Base-by-base conservation (phyloP, 2,113 vertebrate genomes). In the Prolemur simus region DNA sequence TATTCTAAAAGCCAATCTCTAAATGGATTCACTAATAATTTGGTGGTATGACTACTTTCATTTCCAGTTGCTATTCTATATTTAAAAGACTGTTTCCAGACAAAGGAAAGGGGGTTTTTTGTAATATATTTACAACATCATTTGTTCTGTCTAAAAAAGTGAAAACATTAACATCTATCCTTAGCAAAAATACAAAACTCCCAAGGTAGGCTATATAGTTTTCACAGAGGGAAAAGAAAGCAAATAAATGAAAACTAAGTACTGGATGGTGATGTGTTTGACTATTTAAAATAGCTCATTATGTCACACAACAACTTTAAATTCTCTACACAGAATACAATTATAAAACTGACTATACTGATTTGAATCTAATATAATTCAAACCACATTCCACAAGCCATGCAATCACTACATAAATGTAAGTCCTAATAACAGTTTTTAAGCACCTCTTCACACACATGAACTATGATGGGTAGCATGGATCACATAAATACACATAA, bases 301-400 rank as follows among this genome's bases (percentile, higher is more conserved):
- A 54, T 82, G 29, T 54, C 49, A 77, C 27, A 92, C n/a, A 58
- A 68, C 12, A 94, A 93, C 14, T 92, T 91, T 52, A 89, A 89
- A 94, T 42, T 73, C 23, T 87, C 63, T 95, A 87, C 73, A 86
- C 64, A 94, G 52, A 91, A 95, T 78, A 60, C 42, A 90, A 94
- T 86, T 81, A 96, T 80, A 89, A 94, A 95, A 89, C 23, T 86
- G 49, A 95, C 66, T 74, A 94, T 71, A 82, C n/a, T 95, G 58
- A 96, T 87, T 88, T 95, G 68, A 17, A 95, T 77, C n/a, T 89
- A 93, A 52, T 92, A n/a, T 93, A 96, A 91, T 91, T 93, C 83
- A 96, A 95, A 91, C n/a, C 94, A 95, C 45, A 92, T 86, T 89
- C 47, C 56, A 96, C 39, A 94, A 90, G 32, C 29, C 87, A 97